phyloP scores from a whole-genome alignment of 2,113 vertebrate species.

The Zeus faber region DNA sequence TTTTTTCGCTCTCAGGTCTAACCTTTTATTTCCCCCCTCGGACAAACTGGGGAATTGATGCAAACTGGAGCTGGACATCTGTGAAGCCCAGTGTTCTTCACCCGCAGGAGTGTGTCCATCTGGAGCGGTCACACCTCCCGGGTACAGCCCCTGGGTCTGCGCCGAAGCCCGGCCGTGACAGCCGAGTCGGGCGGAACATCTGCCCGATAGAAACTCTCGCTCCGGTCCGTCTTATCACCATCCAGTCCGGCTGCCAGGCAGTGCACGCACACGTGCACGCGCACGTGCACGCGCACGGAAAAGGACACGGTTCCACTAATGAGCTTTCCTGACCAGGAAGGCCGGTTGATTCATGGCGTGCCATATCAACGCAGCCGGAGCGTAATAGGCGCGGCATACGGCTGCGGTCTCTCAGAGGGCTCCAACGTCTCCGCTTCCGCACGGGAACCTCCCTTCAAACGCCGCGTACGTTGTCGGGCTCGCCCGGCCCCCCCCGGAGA shows the following conservation, averaged over 20 bases:
- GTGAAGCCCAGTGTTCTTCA: neutral
- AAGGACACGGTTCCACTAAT: conserved; percentile 31
- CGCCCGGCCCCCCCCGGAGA: no score
- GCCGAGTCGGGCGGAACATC: conserved; percentile 40
- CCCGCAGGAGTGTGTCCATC: conserved; percentile 4
- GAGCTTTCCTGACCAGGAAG: conserved; percentile 42
- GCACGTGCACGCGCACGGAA: conserved; percentile 4
- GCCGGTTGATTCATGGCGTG: conserved; percentile 47
- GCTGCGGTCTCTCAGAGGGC: no score
- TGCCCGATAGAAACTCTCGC: conserved; percentile 18
- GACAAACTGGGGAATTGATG: conserved; percentile 1
- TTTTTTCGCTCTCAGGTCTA: neutral
- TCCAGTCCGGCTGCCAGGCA: conserved; percentile 29
- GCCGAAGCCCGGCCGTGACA: conserved; percentile 8
- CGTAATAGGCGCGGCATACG: no score
- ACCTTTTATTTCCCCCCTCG: neutral
- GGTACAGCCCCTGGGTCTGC: conserved; percentile 21
- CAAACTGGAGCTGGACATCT: conserved; percentile 20
- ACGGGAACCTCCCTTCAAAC: no score
- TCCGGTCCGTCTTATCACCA: conserved; percentile 26
- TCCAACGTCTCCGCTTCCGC: no score
- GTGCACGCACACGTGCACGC: neutral
- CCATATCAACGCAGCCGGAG: no score
- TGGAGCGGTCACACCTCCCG: conserved; percentile 20
- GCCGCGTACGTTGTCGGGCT: no score